Percentiles rank a stretch among this genome's conserved stretches.
phyloP scores from a whole-genome alignment of 2,888 invertebrate genomes.

The Deilephila elpenor region DNA sequence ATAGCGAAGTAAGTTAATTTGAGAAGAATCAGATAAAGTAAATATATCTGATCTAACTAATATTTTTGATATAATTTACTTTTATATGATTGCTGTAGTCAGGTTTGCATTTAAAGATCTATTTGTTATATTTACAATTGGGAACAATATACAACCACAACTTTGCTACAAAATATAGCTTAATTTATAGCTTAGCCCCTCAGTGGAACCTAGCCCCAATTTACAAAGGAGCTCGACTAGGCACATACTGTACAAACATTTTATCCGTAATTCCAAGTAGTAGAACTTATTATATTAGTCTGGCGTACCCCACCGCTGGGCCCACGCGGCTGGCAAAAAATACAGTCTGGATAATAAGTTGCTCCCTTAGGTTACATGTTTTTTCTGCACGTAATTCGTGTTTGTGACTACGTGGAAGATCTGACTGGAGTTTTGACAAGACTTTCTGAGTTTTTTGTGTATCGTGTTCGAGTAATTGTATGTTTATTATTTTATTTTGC shows the following conservation, averaged over 20 bases:
- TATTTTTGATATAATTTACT: too few species aligned
- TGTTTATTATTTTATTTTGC: too few species aligned
- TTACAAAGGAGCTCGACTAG: conserved; percentile 21
- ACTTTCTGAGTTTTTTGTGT: background rate
- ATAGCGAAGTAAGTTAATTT: too few species aligned
- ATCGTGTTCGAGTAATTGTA: background rate
- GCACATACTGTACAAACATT: conserved; percentile 37
- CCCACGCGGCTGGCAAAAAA: conserved; percentile 37
- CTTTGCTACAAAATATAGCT: background rate
- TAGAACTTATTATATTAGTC: conserved; percentile 47
- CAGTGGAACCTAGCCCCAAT: background rate
- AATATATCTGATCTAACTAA: too few species aligned
- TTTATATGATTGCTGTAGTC: too few species aligned
- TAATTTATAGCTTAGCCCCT: background rate
- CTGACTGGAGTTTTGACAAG: background rate
- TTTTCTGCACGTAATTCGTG: conserved; percentile 43
- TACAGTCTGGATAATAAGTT: conserved; percentile 37
- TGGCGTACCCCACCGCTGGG: conserved; percentile 34
- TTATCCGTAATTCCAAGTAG: conserved; percentile 38
- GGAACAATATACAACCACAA: too few species aligned
- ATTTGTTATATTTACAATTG: too few species aligned
- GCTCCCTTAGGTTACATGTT: conserved; percentile 40
- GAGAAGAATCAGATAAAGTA: too few species aligned
- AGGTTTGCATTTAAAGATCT: too few species aligned
- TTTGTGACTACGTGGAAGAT: conserved; percentile 36